A percentile compares a stretch with the other conserved stretches of the same genome.
Conservation (phyloP, 2,113 vertebrate genomes). For the Serilophus lunatus region DNA sequence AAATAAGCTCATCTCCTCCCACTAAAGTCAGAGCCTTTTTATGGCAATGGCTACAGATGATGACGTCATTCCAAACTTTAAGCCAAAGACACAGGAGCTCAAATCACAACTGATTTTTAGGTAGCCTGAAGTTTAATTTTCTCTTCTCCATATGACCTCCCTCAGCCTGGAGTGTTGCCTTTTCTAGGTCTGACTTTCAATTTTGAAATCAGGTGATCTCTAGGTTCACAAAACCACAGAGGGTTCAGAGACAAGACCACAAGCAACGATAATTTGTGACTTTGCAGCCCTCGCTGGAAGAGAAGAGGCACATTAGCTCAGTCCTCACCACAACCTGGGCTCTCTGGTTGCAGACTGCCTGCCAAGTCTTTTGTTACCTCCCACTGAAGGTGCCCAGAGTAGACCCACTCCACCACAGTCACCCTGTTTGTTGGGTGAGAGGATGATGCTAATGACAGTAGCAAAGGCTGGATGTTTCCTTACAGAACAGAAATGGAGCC, state of each 20-base stretch:
- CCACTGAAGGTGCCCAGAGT: rapidly evolving
- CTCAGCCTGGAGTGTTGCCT: neutral
- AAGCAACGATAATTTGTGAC: rapidly evolving
- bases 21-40: neutral
- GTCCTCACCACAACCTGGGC: neutral
- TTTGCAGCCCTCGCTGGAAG: neutral
- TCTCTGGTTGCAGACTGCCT: neutral
- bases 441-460: rapidly evolving
- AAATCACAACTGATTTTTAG: neutral
- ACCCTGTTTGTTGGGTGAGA: rapidly evolving
- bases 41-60: neutral
- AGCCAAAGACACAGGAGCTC: neutral
- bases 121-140: neutral
- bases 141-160: neutral
- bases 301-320: rapidly evolving
- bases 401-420: rapidly evolving
- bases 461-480: rapidly evolving
- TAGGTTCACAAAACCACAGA: neutral
- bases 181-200: neutral
- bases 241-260: neutral
- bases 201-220: neutral
- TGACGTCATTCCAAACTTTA: neutral
- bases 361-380: rapidly evolving
- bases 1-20: neutral
- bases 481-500: rapidly evolving